Percentiles rank a stretch among this genome's conserved stretches.
Evolutionary conservation across 2,797 vertebrate genomes (phyloP).

Genomic region (Crax fasciolata): DNA sequence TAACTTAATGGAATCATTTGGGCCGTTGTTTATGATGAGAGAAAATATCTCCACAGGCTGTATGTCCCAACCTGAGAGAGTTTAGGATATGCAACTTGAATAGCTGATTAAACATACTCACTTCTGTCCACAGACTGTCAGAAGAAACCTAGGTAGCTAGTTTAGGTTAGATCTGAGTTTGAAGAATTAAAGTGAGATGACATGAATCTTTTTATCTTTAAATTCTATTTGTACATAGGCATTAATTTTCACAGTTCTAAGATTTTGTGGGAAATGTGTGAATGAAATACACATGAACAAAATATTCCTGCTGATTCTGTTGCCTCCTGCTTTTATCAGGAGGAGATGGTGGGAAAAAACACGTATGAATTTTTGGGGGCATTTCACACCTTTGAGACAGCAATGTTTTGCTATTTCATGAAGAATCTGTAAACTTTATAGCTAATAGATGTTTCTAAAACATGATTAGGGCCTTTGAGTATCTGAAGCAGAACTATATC

Average conservation of each 20-base stretch:
- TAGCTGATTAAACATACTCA: background rate
- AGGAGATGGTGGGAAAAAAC: background rate
- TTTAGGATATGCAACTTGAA: background rate
- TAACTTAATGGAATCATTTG: background rate
- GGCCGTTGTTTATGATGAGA: background rate
- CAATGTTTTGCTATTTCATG: background rate
- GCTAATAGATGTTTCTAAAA: background rate
- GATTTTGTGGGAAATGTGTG: background rate
- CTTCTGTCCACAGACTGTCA: background rate
- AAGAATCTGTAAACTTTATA: background rate
- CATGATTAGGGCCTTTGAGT: background rate
- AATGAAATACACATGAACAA: background rate
- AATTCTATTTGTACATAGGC: background rate
- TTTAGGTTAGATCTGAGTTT: background rate
- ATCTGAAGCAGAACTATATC: background rate
- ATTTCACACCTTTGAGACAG: background rate
- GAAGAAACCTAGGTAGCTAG: background rate
- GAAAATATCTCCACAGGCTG: background rate
- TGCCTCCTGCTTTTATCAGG: background rate
- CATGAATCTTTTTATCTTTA: background rate
- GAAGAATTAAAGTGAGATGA: background rate
- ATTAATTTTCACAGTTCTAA: background rate
- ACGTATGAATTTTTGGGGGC: background rate
- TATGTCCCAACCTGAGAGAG: background rate
- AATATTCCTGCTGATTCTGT: background rate